Percentiles rank a stretch among this genome's conserved stretches.
These are phyloP conservation scores for Perognathus longimembris DNA, from an alignment of 2,113 vertebrate species.

Conservation along the genomic window DNA sequence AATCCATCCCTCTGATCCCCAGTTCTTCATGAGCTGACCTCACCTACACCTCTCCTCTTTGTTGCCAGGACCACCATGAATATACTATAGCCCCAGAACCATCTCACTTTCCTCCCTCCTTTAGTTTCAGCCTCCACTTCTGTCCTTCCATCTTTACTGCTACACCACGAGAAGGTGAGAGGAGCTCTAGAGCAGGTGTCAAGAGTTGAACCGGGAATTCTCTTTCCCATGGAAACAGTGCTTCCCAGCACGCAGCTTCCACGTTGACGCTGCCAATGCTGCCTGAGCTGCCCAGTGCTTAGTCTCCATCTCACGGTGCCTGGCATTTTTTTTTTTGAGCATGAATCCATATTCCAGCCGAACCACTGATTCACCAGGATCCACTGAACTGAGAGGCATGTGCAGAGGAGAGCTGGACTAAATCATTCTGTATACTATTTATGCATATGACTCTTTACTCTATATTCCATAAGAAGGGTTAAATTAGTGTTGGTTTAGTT, in stretches of 20 bases:
- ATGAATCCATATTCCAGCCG: neutral
- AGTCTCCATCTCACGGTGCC: neutral
- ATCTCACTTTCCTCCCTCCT: neutral
- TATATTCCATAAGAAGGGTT: neutral
- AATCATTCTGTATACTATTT: neutral
- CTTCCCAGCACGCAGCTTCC: neutral
- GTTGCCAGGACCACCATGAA: neutral
- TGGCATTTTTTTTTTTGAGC: neutral
- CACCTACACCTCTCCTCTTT: neutral
- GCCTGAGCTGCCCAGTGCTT: neutral
- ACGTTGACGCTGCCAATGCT: neutral
- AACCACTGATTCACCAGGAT: neutral
- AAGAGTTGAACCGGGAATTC: neutral
- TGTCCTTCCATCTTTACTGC: neutral
- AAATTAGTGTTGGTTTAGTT: neutral
- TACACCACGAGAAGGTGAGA: neutral
- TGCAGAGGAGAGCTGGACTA: neutral
- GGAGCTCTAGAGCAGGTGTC: neutral
- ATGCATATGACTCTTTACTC: neutral
- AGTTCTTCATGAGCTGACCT: neutral
- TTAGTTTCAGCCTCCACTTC: neutral
- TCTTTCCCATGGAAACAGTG: slow-evolving; percentile 10
- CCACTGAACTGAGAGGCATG: neutral
- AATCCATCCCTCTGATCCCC: too few relatives aligned
- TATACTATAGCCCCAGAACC: neutral